Percentiles rank a stretch among this genome's conserved stretches.
Conservation (phyloP, 1,140 invertebrate genomes). For the Polyergus mexicanus region DNA sequence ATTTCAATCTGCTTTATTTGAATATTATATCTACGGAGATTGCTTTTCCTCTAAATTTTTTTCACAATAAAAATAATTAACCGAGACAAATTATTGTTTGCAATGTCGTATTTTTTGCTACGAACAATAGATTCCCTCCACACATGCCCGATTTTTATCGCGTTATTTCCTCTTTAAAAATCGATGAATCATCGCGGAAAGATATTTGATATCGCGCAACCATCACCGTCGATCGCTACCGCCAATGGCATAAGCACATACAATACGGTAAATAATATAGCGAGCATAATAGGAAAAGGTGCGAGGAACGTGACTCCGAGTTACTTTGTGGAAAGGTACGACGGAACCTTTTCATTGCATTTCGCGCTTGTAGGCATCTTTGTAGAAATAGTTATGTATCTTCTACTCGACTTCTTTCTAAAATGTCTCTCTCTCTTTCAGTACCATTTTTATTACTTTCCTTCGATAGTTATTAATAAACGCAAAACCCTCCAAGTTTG, state of each 20-base stretch:
- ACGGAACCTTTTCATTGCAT: not conserved
- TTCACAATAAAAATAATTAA: constrained; percentile 29
- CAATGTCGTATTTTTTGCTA: not conserved
- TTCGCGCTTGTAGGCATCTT: constrained; percentile 12
- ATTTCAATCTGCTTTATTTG: constrained; percentile 8
- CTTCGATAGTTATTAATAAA: constrained; percentile 60
- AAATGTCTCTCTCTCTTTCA: constrained; percentile 28
- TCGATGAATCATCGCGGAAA: not conserved
- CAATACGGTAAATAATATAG: constrained; percentile 36
- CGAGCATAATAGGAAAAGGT: constrained; percentile 8
- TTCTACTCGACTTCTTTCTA: constrained; percentile 38
- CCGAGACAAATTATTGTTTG: not conserved
- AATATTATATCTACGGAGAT: not conserved
- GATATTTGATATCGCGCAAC: not conserved
- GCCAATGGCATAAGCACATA: not conserved
- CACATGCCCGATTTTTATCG: not conserved
- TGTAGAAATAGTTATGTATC: not conserved
- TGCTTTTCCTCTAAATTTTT: constrained; percentile 2
- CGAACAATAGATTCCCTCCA: not conserved
- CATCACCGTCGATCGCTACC: not conserved
- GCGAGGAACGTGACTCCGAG: not conserved
- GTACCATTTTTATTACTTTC: constrained; percentile 49
- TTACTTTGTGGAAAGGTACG: not conserved
- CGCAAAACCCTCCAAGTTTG: not conserved
- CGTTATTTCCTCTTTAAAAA: constrained; percentile 9